Evolutionary conservation across 2,797 vertebrate species (phyloP).

Genomic region (Cottoperca gobio): DNA sequence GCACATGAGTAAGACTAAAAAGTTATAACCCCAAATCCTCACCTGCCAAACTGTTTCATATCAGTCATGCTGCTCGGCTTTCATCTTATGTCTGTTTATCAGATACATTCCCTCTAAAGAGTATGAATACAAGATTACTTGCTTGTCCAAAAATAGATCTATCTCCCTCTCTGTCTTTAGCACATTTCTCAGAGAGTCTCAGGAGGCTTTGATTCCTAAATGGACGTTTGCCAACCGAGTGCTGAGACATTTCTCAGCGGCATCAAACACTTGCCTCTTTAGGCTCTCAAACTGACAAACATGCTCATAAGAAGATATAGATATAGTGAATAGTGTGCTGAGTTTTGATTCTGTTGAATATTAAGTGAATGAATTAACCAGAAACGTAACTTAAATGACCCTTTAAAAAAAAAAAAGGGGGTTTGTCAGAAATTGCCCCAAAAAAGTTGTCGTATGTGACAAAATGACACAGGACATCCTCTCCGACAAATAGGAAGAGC

Average conservation of each 20-base stretch:
- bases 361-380: neutral
- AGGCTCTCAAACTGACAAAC: constrained; percentile 21
- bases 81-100: too few species aligned
- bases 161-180: constrained; percentile 43
- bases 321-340: neutral
- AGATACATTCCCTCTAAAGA: constrained; percentile 49
- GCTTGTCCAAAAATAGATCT: constrained; percentile 65
- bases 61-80: constrained; percentile 31
- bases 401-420: neutral
- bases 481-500: constrained; percentile 57
- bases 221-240: constrained; percentile 44
- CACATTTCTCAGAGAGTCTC: constrained; percentile 58
- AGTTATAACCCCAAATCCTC: constrained; percentile 12
- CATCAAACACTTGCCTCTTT: constrained; percentile 39
- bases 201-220: constrained; percentile 60
- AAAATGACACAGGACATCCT: constrained; percentile 75
- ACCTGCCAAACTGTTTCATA: constrained; percentile 29
- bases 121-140: constrained; percentile 60
- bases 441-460: constrained; percentile 18
- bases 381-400: neutral
- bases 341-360: neutral
- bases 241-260: constrained; percentile 53
- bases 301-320: neutral
- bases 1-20: neutral
- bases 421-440: constrained; percentile 1